phyloP scores from a whole-genome alignment of 1,140 invertebrate genomes.

The Aphidius gifuensis region DNA sequence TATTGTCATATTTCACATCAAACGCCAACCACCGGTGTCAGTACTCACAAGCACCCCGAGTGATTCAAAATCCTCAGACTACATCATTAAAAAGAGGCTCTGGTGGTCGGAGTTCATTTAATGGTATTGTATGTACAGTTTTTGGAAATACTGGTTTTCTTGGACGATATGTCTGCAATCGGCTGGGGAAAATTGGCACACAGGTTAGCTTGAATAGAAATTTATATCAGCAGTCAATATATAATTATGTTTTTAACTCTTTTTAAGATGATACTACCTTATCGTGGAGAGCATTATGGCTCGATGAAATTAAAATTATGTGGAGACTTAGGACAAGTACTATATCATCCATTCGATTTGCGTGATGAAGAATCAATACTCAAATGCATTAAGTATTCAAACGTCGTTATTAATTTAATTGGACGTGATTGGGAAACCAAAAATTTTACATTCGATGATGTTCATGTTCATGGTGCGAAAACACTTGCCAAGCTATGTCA shows the following conservation, averaged over 20 bases:
- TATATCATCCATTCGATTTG: constrained; percentile 84
- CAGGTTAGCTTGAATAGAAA: constrained; percentile 60
- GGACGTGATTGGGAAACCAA: constrained; percentile 89
- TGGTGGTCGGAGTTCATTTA: constrained; percentile 93
- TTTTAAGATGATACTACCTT: constrained; percentile 82
- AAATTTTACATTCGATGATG: constrained; percentile 81
- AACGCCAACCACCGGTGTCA: constrained; percentile 25
- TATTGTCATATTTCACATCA: neutral
- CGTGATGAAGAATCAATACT: constrained; percentile 83
- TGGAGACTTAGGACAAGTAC: constrained; percentile 95
- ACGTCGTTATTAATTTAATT: constrained; percentile 95
- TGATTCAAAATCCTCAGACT: constrained; percentile 58
- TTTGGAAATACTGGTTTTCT: constrained; percentile 91
- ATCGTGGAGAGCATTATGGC: constrained; percentile 83
- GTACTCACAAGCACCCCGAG: constrained; percentile 39
- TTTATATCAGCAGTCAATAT: neutral
- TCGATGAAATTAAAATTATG: constrained; percentile 72
- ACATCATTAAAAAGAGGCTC: constrained; percentile 77
- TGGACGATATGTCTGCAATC: constrained; percentile 81
- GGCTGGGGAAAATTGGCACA: constrained; percentile 81
- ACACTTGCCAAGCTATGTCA: constrained; percentile 72
- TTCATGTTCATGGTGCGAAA: constrained; percentile 72
- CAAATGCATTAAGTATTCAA: constrained; percentile 89
- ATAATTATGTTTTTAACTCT: no score
- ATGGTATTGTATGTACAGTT: constrained; percentile 94